Evolutionary conservation across 2,797 vertebrate species (phyloP), one percentile per base, ranked within the genome.

Genomic region (Discoglossus pictus): DNA sequence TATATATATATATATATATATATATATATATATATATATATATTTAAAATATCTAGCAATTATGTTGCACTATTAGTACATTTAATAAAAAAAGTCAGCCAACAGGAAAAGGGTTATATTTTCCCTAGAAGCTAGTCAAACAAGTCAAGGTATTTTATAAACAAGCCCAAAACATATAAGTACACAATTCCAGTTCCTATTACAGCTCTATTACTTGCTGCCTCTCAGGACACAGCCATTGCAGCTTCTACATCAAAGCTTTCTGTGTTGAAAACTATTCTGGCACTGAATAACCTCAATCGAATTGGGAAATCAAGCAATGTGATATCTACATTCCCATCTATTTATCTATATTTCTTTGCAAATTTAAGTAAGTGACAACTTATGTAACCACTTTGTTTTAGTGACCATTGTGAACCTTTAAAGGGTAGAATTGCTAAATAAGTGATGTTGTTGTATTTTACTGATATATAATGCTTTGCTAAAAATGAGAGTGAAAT

Each of bases 401-500:
- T 31, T 34, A 7, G 2, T 64, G 35, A 7, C 48, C 4, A 24
- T 20, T 17, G 58, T 13, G 20, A 59, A 61, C 18, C 9, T 55
- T 61, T 1, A 62, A 61, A 36, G 61, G 27, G 42, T 42, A 48
- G 44, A 38, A 7, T 12, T 61, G 34, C 50, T 43, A 58, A 75
- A 60, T 61, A 70, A 12, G n/a, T 51, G 61, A 20, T 73, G 73
- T 13, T 63, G 42, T 65, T 59, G 39, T 62, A 36, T 73, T 68
- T 67, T 42, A 38, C 20, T n/a, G 18, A 63, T 16, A 61, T 62
- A 54, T 16, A 34, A 35, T 68, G 38, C 46, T 73, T 61, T 5
- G 9, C 70, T 75, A 1, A 61, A 73, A 80, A 83, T 68, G 60
- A 67, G 35, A 64, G 12, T 38, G 54, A 78, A 85, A 84, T 80